Evolutionary conservation across 2,797 vertebrate species (phyloP).

Genomic region (Sebastes glaucus): DNA sequence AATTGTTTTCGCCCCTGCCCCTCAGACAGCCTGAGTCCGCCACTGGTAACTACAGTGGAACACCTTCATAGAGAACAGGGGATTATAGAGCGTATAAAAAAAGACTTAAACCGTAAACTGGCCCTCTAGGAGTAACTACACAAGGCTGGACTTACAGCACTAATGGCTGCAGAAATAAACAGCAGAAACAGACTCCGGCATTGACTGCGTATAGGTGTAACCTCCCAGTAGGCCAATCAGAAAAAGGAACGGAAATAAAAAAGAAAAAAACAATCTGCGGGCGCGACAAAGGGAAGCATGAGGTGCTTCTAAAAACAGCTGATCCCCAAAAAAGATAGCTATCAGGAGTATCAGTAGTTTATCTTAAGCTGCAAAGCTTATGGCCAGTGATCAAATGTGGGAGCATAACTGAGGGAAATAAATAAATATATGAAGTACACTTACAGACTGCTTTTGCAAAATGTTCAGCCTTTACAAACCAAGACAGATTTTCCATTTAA

Average conservation of each 20-base stretch:
- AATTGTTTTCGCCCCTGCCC: too few relatives aligned
- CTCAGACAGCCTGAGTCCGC: too few relatives aligned
- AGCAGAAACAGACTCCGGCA: conserved; percentile 40
- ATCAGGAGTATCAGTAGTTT: not conserved
- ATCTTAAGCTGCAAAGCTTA: not conserved
- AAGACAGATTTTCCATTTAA: not conserved
- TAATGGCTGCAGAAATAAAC: conserved; percentile 59
- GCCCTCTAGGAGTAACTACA: conserved; percentile 46
- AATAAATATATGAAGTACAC: not conserved
- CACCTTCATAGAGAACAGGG: conserved; percentile 36
- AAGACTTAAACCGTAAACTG: conserved; percentile 40
- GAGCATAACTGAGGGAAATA: not conserved
- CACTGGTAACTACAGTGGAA: conserved; percentile 21
- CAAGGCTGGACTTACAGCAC: conserved; percentile 38
- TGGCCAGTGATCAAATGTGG: not conserved
- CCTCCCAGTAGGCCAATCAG: conserved; percentile 30
- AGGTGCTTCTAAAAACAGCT: not conserved
- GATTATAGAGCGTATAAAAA: conserved; percentile 40
- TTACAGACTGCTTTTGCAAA: not conserved
- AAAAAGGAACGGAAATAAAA: conserved; percentile 2
- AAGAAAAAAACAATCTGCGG: not conserved
- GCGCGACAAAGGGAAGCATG: not conserved
- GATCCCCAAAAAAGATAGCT: not conserved
- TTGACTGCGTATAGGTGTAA: conserved; percentile 27
- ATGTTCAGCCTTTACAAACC: not conserved